phyloP scores from a whole-genome alignment of 2,797 vertebrate species.

The Orestias chungarensis region DNA sequence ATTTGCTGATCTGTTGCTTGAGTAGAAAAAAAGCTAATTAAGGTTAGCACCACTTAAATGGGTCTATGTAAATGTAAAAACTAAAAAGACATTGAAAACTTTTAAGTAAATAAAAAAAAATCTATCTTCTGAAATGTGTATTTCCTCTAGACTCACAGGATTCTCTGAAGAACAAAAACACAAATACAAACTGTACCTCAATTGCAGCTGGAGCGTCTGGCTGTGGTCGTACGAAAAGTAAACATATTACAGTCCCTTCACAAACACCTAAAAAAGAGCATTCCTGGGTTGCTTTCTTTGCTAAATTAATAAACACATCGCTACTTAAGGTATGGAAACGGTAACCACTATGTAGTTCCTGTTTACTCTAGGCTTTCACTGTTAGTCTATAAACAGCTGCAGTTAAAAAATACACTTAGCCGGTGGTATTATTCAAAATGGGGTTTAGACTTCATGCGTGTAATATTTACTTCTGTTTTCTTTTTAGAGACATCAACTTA shows the following conservation, averaged over 20 bases:
- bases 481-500: not conserved
- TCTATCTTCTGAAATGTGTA: constrained; percentile 12
- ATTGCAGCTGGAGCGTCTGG: constrained; percentile 32
- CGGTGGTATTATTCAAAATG: constrained; percentile 4
- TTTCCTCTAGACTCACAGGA: constrained; percentile 7
- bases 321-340: constrained; percentile 38
- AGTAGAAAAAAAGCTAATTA: not conserved
- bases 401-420: not conserved
- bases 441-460: not conserved
- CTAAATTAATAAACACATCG: constrained; percentile 46
- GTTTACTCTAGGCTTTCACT: constrained; percentile 29
- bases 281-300: constrained; percentile 44
- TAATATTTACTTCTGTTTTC: not conserved
- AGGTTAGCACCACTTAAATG: not conserved
- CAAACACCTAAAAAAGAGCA: constrained; percentile 31
- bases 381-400: constrained; percentile 28
- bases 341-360: constrained; percentile 19
- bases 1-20: not conserved
- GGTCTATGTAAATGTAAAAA: not conserved
- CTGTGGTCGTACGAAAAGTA: constrained; percentile 20
- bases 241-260: constrained; percentile 26
- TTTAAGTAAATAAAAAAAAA: constrained; percentile 1
- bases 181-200: constrained; percentile 24
- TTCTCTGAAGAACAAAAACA: constrained; percentile 19
- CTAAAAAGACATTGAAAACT: not conserved